Percentiles rank a stretch among this genome's conserved stretches.
These are phyloP conservation scores for Rhingia campestris DNA, from an alignment of 2,888 invertebrate genomes.

Conservation along the genomic window DNA sequence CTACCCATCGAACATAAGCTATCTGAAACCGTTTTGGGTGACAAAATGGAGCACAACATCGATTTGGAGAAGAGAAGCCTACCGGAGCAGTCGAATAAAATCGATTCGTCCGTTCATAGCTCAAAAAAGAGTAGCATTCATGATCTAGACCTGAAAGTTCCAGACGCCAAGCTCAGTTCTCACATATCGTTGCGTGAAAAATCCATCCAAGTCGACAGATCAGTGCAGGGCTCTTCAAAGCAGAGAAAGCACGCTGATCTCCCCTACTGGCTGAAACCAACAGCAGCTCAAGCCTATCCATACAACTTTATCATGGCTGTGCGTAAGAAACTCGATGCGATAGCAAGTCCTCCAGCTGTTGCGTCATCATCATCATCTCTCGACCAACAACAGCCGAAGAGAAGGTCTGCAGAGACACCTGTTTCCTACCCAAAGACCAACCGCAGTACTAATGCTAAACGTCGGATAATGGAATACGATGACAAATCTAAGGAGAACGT, in stretches of 20 bases:
- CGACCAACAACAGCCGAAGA: conserved; percentile 21
- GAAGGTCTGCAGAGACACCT: conserved; percentile 31
- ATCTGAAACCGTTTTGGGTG: conserved; percentile 7
- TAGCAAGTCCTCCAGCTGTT: conserved; percentile 75
- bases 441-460: conserved; percentile 51
- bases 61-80: background rate
- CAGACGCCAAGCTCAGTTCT: conserved; percentile 58
- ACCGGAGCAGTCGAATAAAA: conserved; percentile 2
- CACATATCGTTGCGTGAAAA: conserved; percentile 64
- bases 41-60: background rate
- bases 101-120: conserved; percentile 1
- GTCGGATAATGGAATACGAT: conserved; percentile 47
- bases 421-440: conserved; percentile 37
- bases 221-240: background rate
- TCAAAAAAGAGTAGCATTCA: conserved; percentile 43
- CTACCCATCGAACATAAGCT: background rate
- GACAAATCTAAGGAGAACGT: conserved; percentile 29
- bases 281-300: conserved; percentile 83
- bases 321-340: conserved; percentile 84
- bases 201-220: conserved; percentile 61
- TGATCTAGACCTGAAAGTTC: conserved; percentile 65
- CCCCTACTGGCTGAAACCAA: conserved; percentile 81
- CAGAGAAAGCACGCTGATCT: conserved; percentile 70
- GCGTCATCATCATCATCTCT: conserved; percentile 38
- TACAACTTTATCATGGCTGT: conserved; percentile 86